Conservation (phyloP, 2,113 vertebrate genomes). For the Erythrocebus patas region DNA sequence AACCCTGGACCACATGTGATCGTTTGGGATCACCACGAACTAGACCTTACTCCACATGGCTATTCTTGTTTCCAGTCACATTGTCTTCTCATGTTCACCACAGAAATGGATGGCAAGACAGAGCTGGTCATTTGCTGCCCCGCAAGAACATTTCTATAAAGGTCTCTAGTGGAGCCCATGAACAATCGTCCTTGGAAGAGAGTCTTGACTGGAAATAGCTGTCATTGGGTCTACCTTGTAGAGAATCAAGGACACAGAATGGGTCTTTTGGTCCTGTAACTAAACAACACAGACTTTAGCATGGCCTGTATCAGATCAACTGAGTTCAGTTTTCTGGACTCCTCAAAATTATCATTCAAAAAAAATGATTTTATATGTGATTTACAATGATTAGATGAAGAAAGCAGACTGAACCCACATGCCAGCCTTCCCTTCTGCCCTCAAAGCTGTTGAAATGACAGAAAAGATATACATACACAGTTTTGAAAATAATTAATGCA, state of each 20-base stretch:
- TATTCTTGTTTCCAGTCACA: neutral
- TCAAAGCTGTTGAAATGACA: conserved; percentile 14
- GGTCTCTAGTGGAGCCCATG: neutral
- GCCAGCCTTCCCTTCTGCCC: neutral
- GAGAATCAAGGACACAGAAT: neutral
- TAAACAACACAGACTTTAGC: neutral
- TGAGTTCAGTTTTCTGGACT: neutral
- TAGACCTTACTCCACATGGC: neutral
- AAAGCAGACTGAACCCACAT: neutral
- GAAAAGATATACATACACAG: neutral
- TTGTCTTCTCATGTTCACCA: neutral
- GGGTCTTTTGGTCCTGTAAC: neutral
- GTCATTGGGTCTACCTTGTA: neutral
- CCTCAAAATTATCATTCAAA: neutral
- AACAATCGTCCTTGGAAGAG: neutral
- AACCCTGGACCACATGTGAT: neutral
- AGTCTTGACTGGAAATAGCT: neutral
- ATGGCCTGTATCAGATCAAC: neutral
- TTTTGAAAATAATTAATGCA: neutral
- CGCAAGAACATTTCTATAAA: neutral
- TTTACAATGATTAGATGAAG: neutral
- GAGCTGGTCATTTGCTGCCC: neutral
- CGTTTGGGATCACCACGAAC: neutral
- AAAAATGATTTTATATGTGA: neutral
- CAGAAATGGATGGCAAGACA: neutral